phyloP scores from a whole-genome alignment of 2,113 vertebrate species.

The Engraulis encrasicolus region DNA sequence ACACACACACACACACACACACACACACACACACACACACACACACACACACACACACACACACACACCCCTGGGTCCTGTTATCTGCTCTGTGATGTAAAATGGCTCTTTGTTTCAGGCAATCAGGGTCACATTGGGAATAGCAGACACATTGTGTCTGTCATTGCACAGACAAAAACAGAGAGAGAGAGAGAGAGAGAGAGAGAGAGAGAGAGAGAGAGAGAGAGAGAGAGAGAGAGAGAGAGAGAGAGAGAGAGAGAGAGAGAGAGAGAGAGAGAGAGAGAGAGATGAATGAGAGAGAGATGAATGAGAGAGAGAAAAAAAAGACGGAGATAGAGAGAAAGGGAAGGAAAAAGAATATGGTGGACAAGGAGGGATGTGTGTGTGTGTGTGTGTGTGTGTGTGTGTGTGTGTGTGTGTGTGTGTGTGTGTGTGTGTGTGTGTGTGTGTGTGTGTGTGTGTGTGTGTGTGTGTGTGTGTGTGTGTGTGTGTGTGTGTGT shows the following conservation, averaged over 20 bases:
- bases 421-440: conserved; percentile 4
- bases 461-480: conserved; percentile 13
- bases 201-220: neutral
- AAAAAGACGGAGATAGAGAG: too few relatives aligned
- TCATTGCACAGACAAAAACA: neutral
- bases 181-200: neutral
- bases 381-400: conserved; percentile 23
- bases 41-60: neutral
- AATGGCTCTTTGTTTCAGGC: too few relatives aligned
- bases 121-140: too few relatives aligned
- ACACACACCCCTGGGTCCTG: neutral
- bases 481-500: conserved; percentile 28
- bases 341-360: too few relatives aligned
- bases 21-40: neutral
- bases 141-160: neutral
- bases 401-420: conserved; percentile 26
- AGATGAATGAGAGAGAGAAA: too few relatives aligned
- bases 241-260: conserved; percentile 13
- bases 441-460: neutral
- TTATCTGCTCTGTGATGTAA: too few relatives aligned
- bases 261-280: conserved; percentile 19
- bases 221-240: conserved; percentile 14
- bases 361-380: too few relatives aligned
- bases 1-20: neutral
- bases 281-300: too few relatives aligned